Evolutionary conservation across 2,888 invertebrate species (phyloP).

Genomic region (Hybos culiciformis): DNA sequence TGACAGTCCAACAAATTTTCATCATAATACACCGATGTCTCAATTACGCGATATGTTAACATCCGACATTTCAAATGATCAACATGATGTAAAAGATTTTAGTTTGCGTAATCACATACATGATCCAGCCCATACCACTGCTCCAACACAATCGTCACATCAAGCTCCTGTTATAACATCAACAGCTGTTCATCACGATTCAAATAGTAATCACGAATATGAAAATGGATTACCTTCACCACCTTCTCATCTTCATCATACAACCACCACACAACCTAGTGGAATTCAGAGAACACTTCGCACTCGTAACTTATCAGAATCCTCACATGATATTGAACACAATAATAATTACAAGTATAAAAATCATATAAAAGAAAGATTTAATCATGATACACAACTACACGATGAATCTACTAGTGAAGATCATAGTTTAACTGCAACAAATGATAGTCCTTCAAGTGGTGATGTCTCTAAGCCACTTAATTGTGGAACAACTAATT

Average conservation of each 20-base stretch:
- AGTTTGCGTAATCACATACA: conserved; percentile 30
- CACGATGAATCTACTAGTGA: conserved; percentile 32
- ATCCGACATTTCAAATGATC: conserved; percentile 34
- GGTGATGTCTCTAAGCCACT: background rate
- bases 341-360: conserved; percentile 74
- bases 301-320: conserved; percentile 34
- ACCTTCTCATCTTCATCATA: conserved; percentile 19
- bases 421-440: conserved; percentile 32
- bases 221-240: conserved; percentile 32
- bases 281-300: conserved; percentile 16
- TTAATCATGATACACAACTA: conserved; percentile 43
- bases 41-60: conserved; percentile 36
- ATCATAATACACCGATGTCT: conserved; percentile 32
- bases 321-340: conserved; percentile 35
- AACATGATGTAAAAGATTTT: conserved; percentile 35
- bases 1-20: conserved; percentile 37
- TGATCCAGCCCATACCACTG: conserved; percentile 18
- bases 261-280: background rate
- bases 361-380: conserved; percentile 83
- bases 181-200: conserved; percentile 32
- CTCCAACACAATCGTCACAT: conserved; percentile 26
- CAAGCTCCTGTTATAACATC: conserved; percentile 35
- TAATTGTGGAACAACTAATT: conserved; percentile 1
- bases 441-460: conserved; percentile 8
- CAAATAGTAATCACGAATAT: conserved; percentile 32